Evolutionary conservation across 2,113 vertebrate species (phyloP).

Genomic region (Papio anubis): DNA sequence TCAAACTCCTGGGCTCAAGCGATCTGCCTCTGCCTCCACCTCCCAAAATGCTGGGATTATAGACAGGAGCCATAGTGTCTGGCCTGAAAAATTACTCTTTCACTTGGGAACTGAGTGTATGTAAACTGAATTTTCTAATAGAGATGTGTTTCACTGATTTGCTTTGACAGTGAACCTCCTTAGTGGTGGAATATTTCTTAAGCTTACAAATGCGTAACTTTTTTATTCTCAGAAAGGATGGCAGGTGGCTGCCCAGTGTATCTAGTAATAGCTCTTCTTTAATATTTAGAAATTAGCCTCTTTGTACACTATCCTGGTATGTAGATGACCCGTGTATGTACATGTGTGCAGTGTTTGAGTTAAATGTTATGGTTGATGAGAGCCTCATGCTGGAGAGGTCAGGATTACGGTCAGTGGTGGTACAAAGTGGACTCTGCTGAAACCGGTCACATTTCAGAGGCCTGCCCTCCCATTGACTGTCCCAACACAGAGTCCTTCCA

Average conservation of each 20-base stretch:
- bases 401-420: neutral
- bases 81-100: neutral
- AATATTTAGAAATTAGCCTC: neutral
- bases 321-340: rapidly evolving
- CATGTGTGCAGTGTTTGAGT: neutral
- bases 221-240: neutral
- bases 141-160: neutral
- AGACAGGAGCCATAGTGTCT: no score
- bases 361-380: neutral
- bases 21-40: no score
- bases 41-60: no score
- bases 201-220: neutral
- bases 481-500: neutral
- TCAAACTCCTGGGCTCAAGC: no score
- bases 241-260: neutral
- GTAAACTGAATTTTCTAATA: neutral
- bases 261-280: neutral
- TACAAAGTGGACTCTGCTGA: neutral
- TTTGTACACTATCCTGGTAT: neutral
- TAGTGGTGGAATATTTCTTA: neutral
- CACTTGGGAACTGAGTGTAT: neutral
- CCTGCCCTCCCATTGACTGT: neutral
- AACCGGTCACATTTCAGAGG: neutral
- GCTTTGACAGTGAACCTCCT: neutral
- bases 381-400: neutral